Evolutionary conservation across 2,888 invertebrate species (phyloP).

Genomic region (Labia minor): DNA sequence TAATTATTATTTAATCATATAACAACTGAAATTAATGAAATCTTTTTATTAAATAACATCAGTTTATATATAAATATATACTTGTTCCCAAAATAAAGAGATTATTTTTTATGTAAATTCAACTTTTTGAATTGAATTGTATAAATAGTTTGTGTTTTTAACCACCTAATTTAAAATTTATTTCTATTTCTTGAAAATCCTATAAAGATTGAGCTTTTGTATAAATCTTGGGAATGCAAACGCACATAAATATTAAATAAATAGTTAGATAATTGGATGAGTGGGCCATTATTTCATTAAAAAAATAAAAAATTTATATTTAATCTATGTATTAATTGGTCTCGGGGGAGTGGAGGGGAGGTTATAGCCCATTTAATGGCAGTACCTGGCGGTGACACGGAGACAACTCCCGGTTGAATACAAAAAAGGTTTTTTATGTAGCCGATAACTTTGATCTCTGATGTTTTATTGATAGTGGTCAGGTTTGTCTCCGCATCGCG

Average conservation of each 20-base stretch:
- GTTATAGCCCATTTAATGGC: neutral
- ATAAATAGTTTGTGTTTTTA: too few species aligned
- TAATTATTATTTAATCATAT: too few species aligned
- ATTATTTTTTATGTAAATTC: too few species aligned
- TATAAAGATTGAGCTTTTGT: neutral
- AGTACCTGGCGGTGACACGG: neutral
- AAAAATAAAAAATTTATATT: neutral
- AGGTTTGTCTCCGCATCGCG: neutral
- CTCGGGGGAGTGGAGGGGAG: neutral
- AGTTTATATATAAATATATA: too few species aligned
- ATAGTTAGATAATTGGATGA: constrained; percentile 1
- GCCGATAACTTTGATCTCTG: neutral
- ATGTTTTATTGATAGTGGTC: constrained; percentile 5
- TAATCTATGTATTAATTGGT: neutral
- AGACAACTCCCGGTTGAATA: neutral
- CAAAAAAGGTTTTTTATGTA: neutral
- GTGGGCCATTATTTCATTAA: neutral
- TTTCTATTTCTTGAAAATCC: neutral
- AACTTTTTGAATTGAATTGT: too few species aligned
- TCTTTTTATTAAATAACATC: too few species aligned
- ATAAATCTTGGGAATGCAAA: neutral
- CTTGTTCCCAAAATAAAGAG: too few species aligned
- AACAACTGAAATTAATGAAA: too few species aligned
- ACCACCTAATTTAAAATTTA: too few species aligned
- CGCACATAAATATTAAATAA: neutral